Conservation (phyloP, 2,797 vertebrate species). For the Oophaga sylvatica region DNA sequence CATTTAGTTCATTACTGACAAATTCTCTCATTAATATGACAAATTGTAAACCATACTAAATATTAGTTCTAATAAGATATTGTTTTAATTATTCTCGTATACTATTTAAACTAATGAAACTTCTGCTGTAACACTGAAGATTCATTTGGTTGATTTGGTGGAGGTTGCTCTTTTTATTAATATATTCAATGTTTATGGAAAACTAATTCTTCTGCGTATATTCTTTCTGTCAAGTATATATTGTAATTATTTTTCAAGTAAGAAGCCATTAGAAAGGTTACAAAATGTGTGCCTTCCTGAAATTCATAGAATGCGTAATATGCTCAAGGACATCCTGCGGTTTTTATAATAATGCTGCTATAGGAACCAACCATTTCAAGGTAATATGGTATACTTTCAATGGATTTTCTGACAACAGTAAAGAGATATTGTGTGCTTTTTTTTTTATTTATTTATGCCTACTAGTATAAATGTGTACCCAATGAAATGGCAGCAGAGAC, state of each 20-base stretch:
- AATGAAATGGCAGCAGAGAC: too few species aligned
- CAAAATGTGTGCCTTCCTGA: not conserved
- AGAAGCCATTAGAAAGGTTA: not conserved
- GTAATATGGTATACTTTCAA: too few species aligned
- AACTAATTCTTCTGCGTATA: not conserved
- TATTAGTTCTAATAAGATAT: constrained; percentile 62
- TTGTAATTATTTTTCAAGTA: constrained; percentile 40
- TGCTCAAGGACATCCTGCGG: not conserved
- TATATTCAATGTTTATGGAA: constrained; percentile 2
- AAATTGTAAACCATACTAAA: constrained; percentile 41
- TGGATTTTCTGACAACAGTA: too few species aligned
- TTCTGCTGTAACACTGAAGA: constrained; percentile 33
- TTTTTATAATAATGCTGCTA: not conserved
- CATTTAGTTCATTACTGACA: constrained; percentile 46
- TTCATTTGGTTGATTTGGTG: constrained; percentile 25
- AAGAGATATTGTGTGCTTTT: too few species aligned
- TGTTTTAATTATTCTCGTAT: constrained; percentile 60
- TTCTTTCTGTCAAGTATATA: constrained; percentile 26
- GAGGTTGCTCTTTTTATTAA: constrained; percentile 34
- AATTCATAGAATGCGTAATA: not conserved
- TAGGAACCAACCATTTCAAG: not conserved
- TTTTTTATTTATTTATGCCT: too few species aligned
- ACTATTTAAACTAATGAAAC: constrained; percentile 51
- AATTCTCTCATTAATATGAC: constrained; percentile 52
- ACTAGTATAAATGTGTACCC: too few species aligned